Conservation (phyloP, 2,797 vertebrate genomes). For the Tachyglossus aculeatus region DNA sequence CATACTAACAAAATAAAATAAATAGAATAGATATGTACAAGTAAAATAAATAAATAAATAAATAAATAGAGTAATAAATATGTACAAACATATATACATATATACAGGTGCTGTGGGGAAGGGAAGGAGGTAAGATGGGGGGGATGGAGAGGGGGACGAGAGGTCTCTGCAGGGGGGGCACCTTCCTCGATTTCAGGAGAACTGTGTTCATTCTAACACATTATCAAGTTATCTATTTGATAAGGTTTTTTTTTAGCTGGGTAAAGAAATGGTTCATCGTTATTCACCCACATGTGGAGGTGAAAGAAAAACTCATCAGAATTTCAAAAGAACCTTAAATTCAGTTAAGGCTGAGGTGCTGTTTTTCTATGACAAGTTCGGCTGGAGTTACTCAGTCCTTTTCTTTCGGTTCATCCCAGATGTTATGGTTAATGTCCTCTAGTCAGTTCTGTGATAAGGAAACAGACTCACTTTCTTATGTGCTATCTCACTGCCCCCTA, state of each 20-base stretch:
- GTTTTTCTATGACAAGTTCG: conserved; percentile 17
- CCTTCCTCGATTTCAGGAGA: too few relatives aligned
- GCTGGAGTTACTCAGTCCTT: background rate
- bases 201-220: too few relatives aligned
- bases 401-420: conserved; percentile 6
- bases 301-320: background rate
- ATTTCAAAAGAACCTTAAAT: conserved; percentile 7
- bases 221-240: background rate
- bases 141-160: too few relatives aligned
- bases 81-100: too few relatives aligned
- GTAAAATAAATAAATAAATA: too few relatives aligned
- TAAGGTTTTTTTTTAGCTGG: background rate
- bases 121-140: too few relatives aligned
- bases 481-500: background rate
- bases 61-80: too few relatives aligned
- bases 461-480: background rate
- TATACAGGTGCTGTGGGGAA: too few relatives aligned
- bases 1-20: too few relatives aligned
- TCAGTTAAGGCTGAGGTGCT: background rate
- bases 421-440: background rate
- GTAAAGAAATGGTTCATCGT: background rate
- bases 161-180: too few relatives aligned
- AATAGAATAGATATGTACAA: too few relatives aligned
- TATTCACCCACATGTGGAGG: too few relatives aligned
- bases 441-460: background rate